Base-by-base conservation (phyloP, 2,888 invertebrate species). In the Drosophila melanosoma region DNA sequence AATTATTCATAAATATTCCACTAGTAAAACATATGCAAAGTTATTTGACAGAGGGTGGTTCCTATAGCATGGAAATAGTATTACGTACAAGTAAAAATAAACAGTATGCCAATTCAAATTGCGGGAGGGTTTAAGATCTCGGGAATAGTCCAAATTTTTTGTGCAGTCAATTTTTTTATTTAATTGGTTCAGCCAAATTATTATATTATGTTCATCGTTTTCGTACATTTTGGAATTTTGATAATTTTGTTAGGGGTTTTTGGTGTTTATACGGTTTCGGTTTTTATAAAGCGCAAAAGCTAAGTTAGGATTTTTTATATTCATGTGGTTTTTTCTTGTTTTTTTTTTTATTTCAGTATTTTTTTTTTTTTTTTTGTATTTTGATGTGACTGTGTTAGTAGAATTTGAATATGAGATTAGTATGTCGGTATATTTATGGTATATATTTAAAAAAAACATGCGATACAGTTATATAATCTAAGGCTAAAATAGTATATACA, bases 71-170 rank as follows among this genome's bases (percentile, higher is more conserved):
- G 49, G 49, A 40, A 56, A 40, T 38, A 20, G 69, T 68, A 29
- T 62, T 33, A 62, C 40, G 35, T 33, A 62, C 57, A 42, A 42
- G 57, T 69, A 36, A 40, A 40, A 40, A 49, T 56, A 68, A 68
- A 48, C 38, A 54, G 54, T 33, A 40, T 8, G 51, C 40, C 66
- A 58, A 64, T 71, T 69, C 59, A 61, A 66, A 66, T 69, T 54
- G 69, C 45, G 49, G 67, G 51, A 54, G 23, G 29, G 17, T 56
- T 69, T 68, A 23, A 57, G 38, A 64, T 42, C 45, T 81, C 81
- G 74, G 78, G 81, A n/a, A 73, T 79, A 60, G 76, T 81, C 79
- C 79, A 79, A 79, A 79, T 79, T 63, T 63, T 5, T 32, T 79
- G 81, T 79, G 79, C 79, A 76, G 17, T 54, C 29, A 71, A 78